Conservation (phyloP, 2,797 vertebrate genomes). For the Muscicapa comitata region DNA sequence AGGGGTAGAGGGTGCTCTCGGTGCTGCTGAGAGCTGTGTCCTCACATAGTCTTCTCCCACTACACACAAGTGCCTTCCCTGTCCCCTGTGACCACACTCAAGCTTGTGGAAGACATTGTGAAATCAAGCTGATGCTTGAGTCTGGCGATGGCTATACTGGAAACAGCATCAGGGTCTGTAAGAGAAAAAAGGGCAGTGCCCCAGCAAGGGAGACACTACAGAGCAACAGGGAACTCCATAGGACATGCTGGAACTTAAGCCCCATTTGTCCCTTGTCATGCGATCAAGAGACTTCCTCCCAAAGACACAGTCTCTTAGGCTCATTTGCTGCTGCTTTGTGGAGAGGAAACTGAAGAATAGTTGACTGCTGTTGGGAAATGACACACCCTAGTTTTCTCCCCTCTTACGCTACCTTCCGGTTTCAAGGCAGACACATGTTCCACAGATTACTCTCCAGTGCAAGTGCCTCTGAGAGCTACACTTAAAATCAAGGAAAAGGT, state of each 20-base stretch:
- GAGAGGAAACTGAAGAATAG: not conserved
- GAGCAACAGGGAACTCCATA: not conserved
- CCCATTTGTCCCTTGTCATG: rapidly evolving
- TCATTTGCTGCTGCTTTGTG: not conserved
- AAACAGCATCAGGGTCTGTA: not conserved
- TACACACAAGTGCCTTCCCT: not conserved
- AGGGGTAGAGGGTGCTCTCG: not conserved
- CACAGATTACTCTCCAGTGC: not conserved
- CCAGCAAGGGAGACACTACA: not conserved
- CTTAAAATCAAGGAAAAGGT: not conserved
- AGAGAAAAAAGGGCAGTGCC: not conserved
- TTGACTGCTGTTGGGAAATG: not conserved
- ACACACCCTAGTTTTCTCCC: rapidly evolving
- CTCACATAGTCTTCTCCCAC: not conserved
- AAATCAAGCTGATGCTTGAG: not conserved
- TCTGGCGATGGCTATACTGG: not conserved
- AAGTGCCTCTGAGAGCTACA: not conserved
- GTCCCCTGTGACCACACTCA: not conserved
- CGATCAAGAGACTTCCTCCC: not conserved
- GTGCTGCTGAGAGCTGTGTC: not conserved
- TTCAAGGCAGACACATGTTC: not conserved
- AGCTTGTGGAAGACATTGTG: not conserved
- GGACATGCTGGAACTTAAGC: not conserved
- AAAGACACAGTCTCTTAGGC: not conserved
- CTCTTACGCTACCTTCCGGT: not conserved